Evolutionary conservation across 2,797 vertebrate genomes (phyloP).

Genomic region (Falco rusticolus): DNA sequence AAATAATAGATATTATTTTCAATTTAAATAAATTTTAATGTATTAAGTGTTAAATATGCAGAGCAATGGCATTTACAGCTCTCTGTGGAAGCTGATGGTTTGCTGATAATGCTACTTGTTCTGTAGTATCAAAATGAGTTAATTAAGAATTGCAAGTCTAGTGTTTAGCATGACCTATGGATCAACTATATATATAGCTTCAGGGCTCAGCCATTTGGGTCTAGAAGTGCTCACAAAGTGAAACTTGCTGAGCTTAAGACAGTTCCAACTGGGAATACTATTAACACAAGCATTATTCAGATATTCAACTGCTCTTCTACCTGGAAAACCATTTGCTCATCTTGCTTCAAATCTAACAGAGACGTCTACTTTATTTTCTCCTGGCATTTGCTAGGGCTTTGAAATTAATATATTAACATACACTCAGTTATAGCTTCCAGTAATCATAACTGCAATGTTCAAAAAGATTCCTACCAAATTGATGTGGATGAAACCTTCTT

Average conservation of each 20-base stretch:
- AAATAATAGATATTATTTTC: background rate
- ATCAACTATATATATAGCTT: slow-evolving; percentile 18
- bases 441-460: background rate
- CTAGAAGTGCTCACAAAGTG: background rate
- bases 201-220: background rate
- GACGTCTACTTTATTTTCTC: background rate
- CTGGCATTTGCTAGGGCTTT: background rate
- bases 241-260: background rate
- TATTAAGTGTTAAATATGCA: background rate
- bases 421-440: background rate
- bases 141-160: slow-evolving; percentile 40
- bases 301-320: background rate
- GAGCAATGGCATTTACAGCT: slow-evolving; percentile 11
- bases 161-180: background rate
- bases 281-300: background rate
- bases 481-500: background rate
- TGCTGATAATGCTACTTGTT: slow-evolving; percentile 10
- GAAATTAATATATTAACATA: background rate
- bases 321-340: background rate
- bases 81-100: background rate
- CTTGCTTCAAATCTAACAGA: background rate
- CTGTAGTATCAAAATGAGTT: slow-evolving; percentile 43
- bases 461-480: background rate
- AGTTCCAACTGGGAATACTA: background rate
- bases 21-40: slow-evolving; percentile 10